Base-by-base conservation (phyloP, 2,113 vertebrate species). In the Miniopterus natalensis region DNA sequence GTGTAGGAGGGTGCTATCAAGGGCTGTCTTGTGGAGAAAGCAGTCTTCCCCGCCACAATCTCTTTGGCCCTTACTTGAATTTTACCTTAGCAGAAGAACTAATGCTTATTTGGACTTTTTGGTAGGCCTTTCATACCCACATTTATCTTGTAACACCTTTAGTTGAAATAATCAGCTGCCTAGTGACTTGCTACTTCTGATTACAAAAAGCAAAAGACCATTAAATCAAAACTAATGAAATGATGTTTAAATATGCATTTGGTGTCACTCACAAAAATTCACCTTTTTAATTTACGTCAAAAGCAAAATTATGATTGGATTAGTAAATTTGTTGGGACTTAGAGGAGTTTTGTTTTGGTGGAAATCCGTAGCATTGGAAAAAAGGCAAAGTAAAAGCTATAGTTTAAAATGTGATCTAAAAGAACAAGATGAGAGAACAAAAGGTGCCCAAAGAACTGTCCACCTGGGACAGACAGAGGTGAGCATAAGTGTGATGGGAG, bases 181-280 rank as follows among this genome's bases (percentile, higher is more conserved):
- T 61, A 53, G 27, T 49, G 47, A 75, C 27, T 57, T 84, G 29
- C 25, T 66, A 31, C 29, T 90, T 96, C 53, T n/a, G 8, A 93
- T 79, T 59, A 80, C 20, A 79, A 83, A 92, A 74, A 53, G 57
- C 49, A 78, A 84, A 93, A 83, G 70, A 84, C 71, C 8, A 42
- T 25, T n/a, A 84, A 63, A 84, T 61, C 31, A 80, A 57, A 95
- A 51, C 9, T 66, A 73, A 92, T 8, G 27, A 75, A 29, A 49
- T 75, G 73, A 71, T 45, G 10, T 42, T 93, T 81, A 79, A 91
- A 70, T 13, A 40, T 29, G 18, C 29, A 84, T 68, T 70, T 77
- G 45, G 45, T 65, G 51, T 53, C 42, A 66, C 9, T 47, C 70
- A 40, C 17, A 84, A 95, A 89, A 95, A 40, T 59, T 65, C 29